Conservation (phyloP, 92 coral and sea anemone species). For the Porites evermanni region DNA sequence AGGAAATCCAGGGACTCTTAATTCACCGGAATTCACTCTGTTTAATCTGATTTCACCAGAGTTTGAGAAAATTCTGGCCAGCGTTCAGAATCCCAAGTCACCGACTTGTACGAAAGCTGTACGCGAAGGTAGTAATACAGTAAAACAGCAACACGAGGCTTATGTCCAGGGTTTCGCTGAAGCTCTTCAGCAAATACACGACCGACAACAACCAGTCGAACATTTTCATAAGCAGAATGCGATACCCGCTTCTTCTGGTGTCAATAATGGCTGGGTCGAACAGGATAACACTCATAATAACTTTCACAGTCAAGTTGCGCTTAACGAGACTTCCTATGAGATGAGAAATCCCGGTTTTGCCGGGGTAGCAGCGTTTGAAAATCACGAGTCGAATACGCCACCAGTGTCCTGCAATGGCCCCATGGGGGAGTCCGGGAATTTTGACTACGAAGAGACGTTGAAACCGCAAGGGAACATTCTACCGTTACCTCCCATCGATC, state of each 20-base stretch:
- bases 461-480: slow-evolving; percentile 58
- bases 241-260: slow-evolving; percentile 34
- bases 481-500: slow-evolving; percentile 92
- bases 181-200: slow-evolving; percentile 93
- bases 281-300: slow-evolving; percentile 30
- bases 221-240: slow-evolving; percentile 46
- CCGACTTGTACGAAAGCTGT: slow-evolving; percentile 66
- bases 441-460: slow-evolving; percentile 55
- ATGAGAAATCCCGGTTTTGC: slow-evolving; percentile 20
- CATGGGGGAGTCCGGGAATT: slow-evolving; percentile 42
- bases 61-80: slow-evolving; percentile 92
- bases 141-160: slow-evolving; percentile 85
- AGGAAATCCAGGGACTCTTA: slow-evolving; percentile 74
- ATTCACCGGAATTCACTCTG: slow-evolving; percentile 89
- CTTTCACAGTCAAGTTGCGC: slow-evolving; percentile 30
- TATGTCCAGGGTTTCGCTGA: slow-evolving; percentile 97
- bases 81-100: slow-evolving; percentile 81
- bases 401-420: neutral
- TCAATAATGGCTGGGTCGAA: slow-evolving; percentile 33
- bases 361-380: slow-evolving; percentile 48
- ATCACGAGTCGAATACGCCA: slow-evolving; percentile 42
- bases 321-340: slow-evolving; percentile 49
- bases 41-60: slow-evolving; percentile 95
- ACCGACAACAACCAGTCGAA: slow-evolving; percentile 69
- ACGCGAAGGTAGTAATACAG: slow-evolving; percentile 75